Evolutionary conservation across 2,888 invertebrate genomes (phyloP), one percentile per base, ranked within the genome.

Genomic region (Ornithoptera priamus): DNA sequence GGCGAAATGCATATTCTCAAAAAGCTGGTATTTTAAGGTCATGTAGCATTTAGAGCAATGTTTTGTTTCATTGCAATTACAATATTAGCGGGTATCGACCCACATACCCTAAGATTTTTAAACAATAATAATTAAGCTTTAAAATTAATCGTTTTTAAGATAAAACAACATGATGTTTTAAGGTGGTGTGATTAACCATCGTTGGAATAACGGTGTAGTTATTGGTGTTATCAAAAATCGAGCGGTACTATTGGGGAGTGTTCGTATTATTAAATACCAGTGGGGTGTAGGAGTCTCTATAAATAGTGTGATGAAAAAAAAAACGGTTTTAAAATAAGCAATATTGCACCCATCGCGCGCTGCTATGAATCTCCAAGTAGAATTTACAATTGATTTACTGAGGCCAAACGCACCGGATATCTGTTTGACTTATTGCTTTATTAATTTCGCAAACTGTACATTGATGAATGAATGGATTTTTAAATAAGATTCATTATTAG

Each of bases 331-430:
- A 85, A 86, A 89, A 89, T 85, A 82, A 85, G 85, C 87, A 84
- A 89, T 90, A 88, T 89, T 88, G 88, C 85, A 89, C 81, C 82
- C 83, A 88, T 89, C 87, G 85, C 85, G 81, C 75, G 70, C 72
- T 75, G 77, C 75, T 78, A 82, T 81, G 80, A 77, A 80, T 79
- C 79, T 79, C 77, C 71, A 75, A 76, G 75, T 80, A 74, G 78
- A 80, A 81, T 84, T 84, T 81, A 82, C 84, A 80, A 80, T 85
- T 90, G 90, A 90, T 90, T 90, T 90, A 90, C 86, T 81, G 83
- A 75, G 77, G 78, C 82, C 85, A 81, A 86, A 84, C 85, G 79
- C 74, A 76, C 76, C 76, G 83, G 84, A 85, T 89, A 84, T 88
- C 89, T 88, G 78, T 86, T 82, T 85, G 85, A 86, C 77, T 86